phyloP scores from a whole-genome alignment of 2,113 vertebrate species.

The Eudorcas thomsonii region DNA sequence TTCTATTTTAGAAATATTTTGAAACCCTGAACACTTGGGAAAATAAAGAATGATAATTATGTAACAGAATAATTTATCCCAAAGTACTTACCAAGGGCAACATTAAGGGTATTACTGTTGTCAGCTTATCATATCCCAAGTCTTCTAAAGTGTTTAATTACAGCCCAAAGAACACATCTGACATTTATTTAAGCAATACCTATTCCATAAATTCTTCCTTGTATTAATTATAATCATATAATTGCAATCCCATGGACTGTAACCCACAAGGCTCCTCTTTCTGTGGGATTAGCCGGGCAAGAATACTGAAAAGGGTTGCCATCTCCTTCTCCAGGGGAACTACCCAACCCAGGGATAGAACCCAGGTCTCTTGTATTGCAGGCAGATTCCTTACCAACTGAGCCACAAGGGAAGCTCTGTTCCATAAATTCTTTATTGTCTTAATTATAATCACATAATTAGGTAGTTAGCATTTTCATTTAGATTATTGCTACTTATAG shows the following conservation, averaged over 20 bases:
- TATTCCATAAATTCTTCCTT: constrained; percentile 17
- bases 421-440: constrained; percentile 33
- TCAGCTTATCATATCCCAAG: background rate
- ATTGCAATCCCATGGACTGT: background rate
- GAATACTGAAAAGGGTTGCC: background rate
- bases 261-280: background rate
- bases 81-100: background rate
- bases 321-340: background rate
- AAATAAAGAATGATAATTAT: background rate
- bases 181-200: constrained; percentile 69
- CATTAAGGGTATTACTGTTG: background rate
- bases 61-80: background rate
- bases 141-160: background rate
- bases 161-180: background rate
- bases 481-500: background rate
- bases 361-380: background rate
- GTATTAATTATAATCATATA: constrained; percentile 37
- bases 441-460: constrained; percentile 41
- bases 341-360: background rate
- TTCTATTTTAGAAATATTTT: background rate
- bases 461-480: background rate
- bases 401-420: background rate
- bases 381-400: background rate
- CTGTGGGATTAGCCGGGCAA: fast-evolving
- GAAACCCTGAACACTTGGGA: background rate